These are phyloP conservation scores for Corythaixoides concolor DNA, from an alignment of 2,113 vertebrate species.

Conservation along the genomic window DNA sequence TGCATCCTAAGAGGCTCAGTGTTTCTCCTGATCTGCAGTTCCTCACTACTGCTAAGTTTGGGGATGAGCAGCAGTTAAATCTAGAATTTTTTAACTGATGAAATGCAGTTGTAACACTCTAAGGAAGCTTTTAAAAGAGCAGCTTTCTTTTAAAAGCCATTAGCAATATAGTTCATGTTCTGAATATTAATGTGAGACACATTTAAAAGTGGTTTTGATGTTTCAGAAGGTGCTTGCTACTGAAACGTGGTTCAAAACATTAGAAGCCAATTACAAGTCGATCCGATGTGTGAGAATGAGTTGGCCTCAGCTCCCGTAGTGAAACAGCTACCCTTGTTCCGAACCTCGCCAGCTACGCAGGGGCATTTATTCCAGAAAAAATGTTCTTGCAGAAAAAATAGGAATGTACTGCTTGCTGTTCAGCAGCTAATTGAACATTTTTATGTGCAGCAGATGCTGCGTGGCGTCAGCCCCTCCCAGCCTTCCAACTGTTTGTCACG, in stretches of 20 bases:
- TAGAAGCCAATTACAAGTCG: background rate
- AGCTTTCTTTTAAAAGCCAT: background rate
- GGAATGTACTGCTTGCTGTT: background rate
- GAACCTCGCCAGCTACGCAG: background rate
- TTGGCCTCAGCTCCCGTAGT: background rate
- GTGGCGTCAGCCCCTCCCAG: background rate
- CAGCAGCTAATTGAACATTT: slow-evolving; percentile 11
- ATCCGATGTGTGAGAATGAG: background rate
- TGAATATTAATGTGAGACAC: background rate
- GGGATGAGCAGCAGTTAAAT: background rate
- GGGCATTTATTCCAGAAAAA: background rate
- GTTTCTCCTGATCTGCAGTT: background rate
- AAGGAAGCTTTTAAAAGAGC: background rate
- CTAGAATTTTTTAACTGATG: background rate
- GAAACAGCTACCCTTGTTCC: background rate
- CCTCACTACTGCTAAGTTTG: background rate
- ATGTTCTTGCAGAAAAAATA: background rate
- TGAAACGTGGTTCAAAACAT: background rate
- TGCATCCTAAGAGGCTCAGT: background rate
- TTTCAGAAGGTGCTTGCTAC: background rate
- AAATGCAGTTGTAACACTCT: background rate
- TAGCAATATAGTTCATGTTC: background rate
- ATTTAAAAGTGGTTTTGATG: background rate
- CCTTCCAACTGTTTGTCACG: background rate
- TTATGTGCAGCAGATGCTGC: slow-evolving; percentile 31